Evolutionary conservation across 2,888 invertebrate species (phyloP).

Genomic region (Orchestes rusci): DNA sequence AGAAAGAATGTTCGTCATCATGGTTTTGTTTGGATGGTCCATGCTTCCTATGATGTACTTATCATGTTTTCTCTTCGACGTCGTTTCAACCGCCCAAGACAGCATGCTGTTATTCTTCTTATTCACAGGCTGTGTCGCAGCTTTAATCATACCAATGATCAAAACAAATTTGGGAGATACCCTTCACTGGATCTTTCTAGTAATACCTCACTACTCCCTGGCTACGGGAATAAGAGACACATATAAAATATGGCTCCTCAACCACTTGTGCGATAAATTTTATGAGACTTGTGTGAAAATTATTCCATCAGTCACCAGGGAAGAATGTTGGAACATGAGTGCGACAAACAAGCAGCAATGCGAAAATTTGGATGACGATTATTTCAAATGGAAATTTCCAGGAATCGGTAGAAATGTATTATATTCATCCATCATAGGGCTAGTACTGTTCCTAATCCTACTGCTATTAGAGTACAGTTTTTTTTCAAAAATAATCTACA

Average conservation of each 20-base stretch:
- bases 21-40: slow-evolving; percentile 63
- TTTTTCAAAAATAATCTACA: slow-evolving; percentile 46
- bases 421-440: slow-evolving; percentile 51
- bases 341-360: slow-evolving; percentile 8
- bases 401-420: slow-evolving; percentile 64
- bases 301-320: slow-evolving; percentile 13
- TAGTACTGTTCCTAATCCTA: slow-evolving; percentile 54
- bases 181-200: slow-evolving; percentile 60
- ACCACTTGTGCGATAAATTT: slow-evolving; percentile 26
- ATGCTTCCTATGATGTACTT: slow-evolving; percentile 68
- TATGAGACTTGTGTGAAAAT: slow-evolving; percentile 14
- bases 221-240: slow-evolving; percentile 44
- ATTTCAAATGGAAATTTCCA: slow-evolving; percentile 59
- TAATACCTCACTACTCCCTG: slow-evolving; percentile 64
- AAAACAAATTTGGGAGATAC: slow-evolving; percentile 50
- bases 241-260: slow-evolving; percentile 31
- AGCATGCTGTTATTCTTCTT: slow-evolving; percentile 55
- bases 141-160: slow-evolving; percentile 63
- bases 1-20: slow-evolving; percentile 55
- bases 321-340: slow-evolving; percentile 20
- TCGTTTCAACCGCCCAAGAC: too few species aligned
- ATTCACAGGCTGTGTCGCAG: slow-evolving; percentile 64
- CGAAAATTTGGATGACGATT: slow-evolving; percentile 34
- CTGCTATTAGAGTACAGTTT: slow-evolving; percentile 57
- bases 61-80: slow-evolving; percentile 59